phyloP scores from a whole-genome alignment of 2,888 invertebrate species.

The Drosophila neonasuta region DNA sequence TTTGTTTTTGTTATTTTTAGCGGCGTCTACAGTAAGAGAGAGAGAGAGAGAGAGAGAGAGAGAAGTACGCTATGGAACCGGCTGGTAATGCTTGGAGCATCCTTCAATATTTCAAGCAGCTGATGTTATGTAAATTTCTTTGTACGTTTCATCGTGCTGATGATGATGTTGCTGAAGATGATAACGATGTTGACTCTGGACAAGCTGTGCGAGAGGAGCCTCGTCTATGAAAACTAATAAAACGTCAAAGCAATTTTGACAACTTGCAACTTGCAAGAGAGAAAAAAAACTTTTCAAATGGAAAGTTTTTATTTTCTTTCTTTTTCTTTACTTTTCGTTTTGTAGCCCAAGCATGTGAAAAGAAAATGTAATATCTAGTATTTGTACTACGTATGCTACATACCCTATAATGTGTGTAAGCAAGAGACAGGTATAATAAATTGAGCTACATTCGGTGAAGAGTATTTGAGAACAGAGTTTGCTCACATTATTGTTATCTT shows the following conservation, averaged over 20 bases:
- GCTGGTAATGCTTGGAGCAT: conserved; percentile 57
- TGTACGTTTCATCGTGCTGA: conserved; percentile 34
- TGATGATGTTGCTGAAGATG: conserved; percentile 16
- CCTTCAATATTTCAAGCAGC: conserved; percentile 62
- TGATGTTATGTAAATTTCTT: conserved; percentile 65
- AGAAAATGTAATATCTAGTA: conserved; percentile 35
- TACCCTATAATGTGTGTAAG: neutral
- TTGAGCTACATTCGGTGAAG: neutral
- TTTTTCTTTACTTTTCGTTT: conserved; percentile 13
- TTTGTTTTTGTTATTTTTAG: conserved; percentile 68
- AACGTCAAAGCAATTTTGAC: conserved; percentile 77
- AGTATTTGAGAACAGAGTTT: neutral
- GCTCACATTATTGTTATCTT: neutral
- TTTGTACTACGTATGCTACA: conserved; percentile 2
- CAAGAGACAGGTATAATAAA: neutral
- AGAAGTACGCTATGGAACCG: conserved; percentile 21
- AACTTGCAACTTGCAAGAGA: conserved; percentile 56
- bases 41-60: neutral
- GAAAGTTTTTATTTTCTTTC: conserved; percentile 33
- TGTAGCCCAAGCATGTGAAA: conserved; percentile 9
- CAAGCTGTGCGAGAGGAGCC: conserved; percentile 25
- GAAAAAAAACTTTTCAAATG: conserved; percentile 41
- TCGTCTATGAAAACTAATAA: conserved; percentile 66
- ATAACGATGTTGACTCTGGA: conserved; percentile 34
- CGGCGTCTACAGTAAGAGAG: conserved; percentile 29